These are phyloP conservation scores for Sebastes variabilis DNA, from an alignment of 2,797 vertebrate genomes.

Conservation along the genomic window DNA sequence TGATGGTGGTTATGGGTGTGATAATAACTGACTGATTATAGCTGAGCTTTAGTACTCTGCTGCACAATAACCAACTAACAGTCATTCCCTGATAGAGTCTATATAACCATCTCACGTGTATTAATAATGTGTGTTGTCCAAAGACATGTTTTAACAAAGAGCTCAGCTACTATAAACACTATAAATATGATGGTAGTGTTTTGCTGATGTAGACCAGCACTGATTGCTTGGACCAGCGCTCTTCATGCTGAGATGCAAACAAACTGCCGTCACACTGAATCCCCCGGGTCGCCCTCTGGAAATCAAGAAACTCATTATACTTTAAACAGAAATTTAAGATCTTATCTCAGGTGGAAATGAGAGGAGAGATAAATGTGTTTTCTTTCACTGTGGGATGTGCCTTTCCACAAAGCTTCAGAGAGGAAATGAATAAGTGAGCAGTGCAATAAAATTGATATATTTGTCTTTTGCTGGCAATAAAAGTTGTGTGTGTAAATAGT, in stretches of 20 bases:
- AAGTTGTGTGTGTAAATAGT: not conserved
- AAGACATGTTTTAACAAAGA: not conserved
- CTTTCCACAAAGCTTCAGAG: not conserved
- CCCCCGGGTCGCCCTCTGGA: not conserved
- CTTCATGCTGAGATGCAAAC: conserved; percentile 7
- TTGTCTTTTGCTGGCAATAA: not conserved
- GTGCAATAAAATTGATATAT: conserved; percentile 13
- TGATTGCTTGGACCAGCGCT: not conserved
- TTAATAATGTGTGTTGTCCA: not conserved
- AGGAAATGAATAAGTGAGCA: conserved; percentile 29
- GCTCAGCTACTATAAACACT: not conserved
- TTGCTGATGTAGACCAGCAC: not conserved
- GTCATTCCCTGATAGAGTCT: not conserved
- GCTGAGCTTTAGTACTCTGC: not conserved
- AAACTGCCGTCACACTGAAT: conserved; percentile 20
- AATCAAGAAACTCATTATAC: conserved; percentile 48
- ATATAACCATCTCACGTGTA: not conserved
- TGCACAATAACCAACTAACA: conserved; percentile 15
- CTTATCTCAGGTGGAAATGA: conserved; percentile 51
- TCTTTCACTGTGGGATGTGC: not conserved
- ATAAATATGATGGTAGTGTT: not conserved
- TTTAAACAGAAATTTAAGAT: conserved; percentile 40
- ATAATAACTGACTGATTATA: not conserved
- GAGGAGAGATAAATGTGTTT: conserved; percentile 8
- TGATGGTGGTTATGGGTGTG: not conserved